phyloP scores from a whole-genome alignment of 1,140 invertebrate species.

The Mizuhopecten yessoensis region DNA sequence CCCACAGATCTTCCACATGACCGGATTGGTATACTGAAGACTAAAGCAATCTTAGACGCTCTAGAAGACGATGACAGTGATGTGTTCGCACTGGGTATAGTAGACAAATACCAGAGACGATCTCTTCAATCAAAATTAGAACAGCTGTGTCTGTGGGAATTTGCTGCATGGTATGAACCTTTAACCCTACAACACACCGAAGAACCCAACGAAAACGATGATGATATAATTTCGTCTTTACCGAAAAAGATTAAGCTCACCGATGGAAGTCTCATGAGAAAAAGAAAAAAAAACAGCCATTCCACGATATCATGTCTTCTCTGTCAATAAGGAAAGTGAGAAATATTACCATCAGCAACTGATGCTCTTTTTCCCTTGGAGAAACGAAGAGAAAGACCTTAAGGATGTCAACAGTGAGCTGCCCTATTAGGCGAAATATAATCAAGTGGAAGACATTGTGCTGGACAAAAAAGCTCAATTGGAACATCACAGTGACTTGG shows the following conservation, averaged over 20 bases:
- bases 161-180: neutral
- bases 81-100: constrained; percentile 50
- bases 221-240: no score
- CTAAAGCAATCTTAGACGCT: constrained; percentile 14
- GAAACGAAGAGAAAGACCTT: constrained; percentile 45
- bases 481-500: constrained; percentile 10
- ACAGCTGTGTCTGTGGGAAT: neutral
- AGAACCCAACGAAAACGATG: no score
- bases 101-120: constrained; percentile 59
- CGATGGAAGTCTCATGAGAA: constrained; percentile 8
- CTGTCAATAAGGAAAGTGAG: constrained; percentile 41
- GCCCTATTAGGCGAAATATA: constrained; percentile 7
- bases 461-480: constrained; percentile 6
- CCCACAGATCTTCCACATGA: constrained; percentile 56
- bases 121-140: neutral
- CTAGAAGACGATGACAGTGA: constrained; percentile 57
- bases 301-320: constrained; percentile 43
- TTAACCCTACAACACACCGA: no score
- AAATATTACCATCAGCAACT: constrained; percentile 49
- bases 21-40: constrained; percentile 51
- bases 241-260: no score
- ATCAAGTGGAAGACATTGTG: neutral
- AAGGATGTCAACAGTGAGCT: neutral
- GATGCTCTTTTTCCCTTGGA: constrained; percentile 47
- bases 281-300: constrained; percentile 26